These are phyloP conservation scores for Bubo scandiacus DNA, from an alignment of 2,113 vertebrate species.

Conservation along the genomic window DNA sequence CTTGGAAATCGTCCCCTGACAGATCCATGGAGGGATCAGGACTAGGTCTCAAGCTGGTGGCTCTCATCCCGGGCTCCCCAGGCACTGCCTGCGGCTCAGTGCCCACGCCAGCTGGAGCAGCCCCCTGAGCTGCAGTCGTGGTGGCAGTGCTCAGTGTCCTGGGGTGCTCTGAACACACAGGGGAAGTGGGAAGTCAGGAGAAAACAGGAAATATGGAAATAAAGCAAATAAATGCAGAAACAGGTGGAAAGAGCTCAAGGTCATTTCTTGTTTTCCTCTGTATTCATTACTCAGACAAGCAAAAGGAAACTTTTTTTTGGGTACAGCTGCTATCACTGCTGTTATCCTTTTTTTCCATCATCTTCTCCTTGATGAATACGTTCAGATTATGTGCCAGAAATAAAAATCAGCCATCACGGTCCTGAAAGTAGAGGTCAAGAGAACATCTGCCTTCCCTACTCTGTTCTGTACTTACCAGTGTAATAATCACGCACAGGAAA, in stretches of 20 bases:
- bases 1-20: neutral
- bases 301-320: neutral
- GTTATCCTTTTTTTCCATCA: neutral
- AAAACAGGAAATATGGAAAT: neutral
- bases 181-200: neutral
- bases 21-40: neutral
- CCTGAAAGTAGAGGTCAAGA: slow-evolving; percentile 24
- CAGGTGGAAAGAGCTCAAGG: neutral
- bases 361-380: neutral
- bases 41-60: neutral
- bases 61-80: neutral
- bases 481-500: neutral
- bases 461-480: neutral
- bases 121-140: neutral
- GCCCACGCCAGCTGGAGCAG: accelerated
- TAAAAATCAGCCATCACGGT: neutral
- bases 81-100: neutral
- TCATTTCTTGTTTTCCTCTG: neutral
- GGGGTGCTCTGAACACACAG: neutral
- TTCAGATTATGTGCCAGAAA: slow-evolving; percentile 20
- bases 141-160: neutral
- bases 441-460: slow-evolving; percentile 31
- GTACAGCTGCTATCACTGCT: slow-evolving; percentile 5
- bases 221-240: neutral
- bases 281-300: neutral